Base-by-base conservation (phyloP, 2,113 vertebrate genomes). In the Sminthopsis crassicaudata region DNA sequence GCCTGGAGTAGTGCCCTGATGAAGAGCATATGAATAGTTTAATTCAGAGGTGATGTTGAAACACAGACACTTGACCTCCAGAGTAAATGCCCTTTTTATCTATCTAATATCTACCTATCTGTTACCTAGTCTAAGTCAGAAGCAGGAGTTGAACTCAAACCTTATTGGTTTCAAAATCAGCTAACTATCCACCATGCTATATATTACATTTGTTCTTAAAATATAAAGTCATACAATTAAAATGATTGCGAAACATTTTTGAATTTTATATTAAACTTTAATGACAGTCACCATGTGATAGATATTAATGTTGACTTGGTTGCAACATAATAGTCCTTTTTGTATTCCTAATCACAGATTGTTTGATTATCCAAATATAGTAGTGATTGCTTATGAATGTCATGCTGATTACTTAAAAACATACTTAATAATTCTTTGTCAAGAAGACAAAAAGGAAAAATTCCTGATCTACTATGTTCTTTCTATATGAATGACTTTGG, bases 361-460 rank as follows among this genome's bases (percentile, higher is more conserved):
- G 16, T 57, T 90, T 46, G 23, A 92, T 94, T 90, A 27, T 26
- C 92, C 92, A 94, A 92, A n/a, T 91, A 16, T 36, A 93, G 48
- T 92, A 89, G 51, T 92, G 24, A 92, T 95, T 95, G 94, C 7
- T 94, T 67, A 92, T 94, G 92, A 91, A 23, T 50, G 36, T 42
- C 88, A 51, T 91, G 91, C 52, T 60, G 51, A 93, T 51, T 93
- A 26, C 1, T 84, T 95, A 91, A 93, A 55, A 91, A 93, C 53
- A 67, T 93, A 8, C 10, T 76, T 76, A 76, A 76, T 19, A 36
- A 67, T 67, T 3, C n/a, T 36, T n/a, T 76, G 14, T 51, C 9
- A 51, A 51, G 36, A 76, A 30, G 36, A 14, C 36, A 60, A 60
- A 76, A 76, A n/a, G 14, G n/a, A 76, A 14, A n/a, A 76, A n/a